phyloP scores from a whole-genome alignment of 2,113 vertebrate genomes.

The Circaetus gallicus region DNA sequence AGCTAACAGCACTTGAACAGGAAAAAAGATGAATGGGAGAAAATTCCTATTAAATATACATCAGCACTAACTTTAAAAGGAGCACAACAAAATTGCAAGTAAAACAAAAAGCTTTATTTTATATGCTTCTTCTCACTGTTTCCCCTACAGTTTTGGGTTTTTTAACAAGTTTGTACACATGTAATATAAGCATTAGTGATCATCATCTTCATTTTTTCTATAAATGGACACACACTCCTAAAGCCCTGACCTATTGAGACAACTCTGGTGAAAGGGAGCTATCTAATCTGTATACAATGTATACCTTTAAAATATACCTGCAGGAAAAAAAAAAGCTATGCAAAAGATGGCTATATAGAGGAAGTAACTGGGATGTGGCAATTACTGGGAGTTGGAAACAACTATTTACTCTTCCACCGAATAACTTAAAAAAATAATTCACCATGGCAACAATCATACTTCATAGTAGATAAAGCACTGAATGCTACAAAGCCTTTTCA shows the following conservation, averaged over 20 bases:
- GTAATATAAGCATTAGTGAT: background rate
- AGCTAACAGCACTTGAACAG: background rate
- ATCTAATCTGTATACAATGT: background rate
- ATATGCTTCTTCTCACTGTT: background rate
- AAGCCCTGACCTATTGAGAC: background rate
- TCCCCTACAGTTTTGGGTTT: background rate
- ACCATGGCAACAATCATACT: slow-evolving; percentile 78
- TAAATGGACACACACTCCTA: background rate
- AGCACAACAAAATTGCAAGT: background rate
- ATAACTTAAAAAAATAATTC: slow-evolving; percentile 72
- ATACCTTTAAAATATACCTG: slow-evolving; percentile 35
- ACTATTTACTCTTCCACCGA: slow-evolving; percentile 73
- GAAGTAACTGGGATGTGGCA: slow-evolving; percentile 62
- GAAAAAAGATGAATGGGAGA: background rate
- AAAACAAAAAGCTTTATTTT: background rate
- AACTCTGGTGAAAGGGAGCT: background rate
- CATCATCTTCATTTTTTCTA: background rate
- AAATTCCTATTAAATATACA: background rate
- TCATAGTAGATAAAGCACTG: slow-evolving; percentile 65
- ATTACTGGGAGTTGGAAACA: slow-evolving; percentile 66
- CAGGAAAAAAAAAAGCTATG: background rate
- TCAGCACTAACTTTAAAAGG: background rate
- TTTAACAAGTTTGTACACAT: background rate
- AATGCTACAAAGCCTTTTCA: slow-evolving; percentile 59
- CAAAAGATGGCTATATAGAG: slow-evolving; percentile 30